phyloP scores from a whole-genome alignment of 2,797 vertebrate genomes.

The Crax fasciolata region DNA sequence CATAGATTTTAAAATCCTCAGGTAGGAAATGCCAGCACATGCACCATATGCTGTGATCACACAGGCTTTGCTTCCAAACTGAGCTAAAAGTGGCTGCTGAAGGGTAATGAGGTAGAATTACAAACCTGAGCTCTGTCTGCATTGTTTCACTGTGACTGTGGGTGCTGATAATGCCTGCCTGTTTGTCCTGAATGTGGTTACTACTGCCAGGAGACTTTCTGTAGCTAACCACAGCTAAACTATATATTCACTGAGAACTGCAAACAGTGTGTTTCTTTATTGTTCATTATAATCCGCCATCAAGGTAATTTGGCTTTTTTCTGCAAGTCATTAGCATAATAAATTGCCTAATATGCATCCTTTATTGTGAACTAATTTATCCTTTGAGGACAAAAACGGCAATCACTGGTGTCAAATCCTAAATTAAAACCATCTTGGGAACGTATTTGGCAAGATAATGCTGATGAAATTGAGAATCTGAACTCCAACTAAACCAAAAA shows the following conservation, averaged over 20 bases:
- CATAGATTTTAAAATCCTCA: background rate
- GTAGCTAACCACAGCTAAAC: slow-evolving; percentile 2
- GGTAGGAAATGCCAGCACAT: background rate
- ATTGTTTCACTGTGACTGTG: background rate
- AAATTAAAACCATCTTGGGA: slow-evolving; percentile 64
- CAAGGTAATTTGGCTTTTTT: slow-evolving; percentile 53
- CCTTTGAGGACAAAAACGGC: slow-evolving; percentile 17
- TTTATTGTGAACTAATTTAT: slow-evolving; percentile 60
- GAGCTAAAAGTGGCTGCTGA: slow-evolving; percentile 10
- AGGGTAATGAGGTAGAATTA: background rate
- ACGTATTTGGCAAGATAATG: slow-evolving; percentile 39
- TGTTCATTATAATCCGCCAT: slow-evolving; percentile 27
- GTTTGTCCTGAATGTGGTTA: background rate
- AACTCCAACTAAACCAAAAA: slow-evolving; percentile 35
- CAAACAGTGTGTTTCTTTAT: background rate
- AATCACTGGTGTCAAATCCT: slow-evolving; percentile 25
- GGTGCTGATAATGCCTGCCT: background rate
- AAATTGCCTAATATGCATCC: slow-evolving; percentile 55
- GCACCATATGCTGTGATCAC: background rate
- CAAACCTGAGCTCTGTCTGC: background rate
- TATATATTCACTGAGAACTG: background rate
- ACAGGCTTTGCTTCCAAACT: background rate
- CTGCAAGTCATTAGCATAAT: slow-evolving; percentile 60
- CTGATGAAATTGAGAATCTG: slow-evolving; percentile 47
- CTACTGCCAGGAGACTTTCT: background rate